Base-by-base conservation (phyloP, 2,888 invertebrate genomes). In the Metopia argyrocephala region DNA sequence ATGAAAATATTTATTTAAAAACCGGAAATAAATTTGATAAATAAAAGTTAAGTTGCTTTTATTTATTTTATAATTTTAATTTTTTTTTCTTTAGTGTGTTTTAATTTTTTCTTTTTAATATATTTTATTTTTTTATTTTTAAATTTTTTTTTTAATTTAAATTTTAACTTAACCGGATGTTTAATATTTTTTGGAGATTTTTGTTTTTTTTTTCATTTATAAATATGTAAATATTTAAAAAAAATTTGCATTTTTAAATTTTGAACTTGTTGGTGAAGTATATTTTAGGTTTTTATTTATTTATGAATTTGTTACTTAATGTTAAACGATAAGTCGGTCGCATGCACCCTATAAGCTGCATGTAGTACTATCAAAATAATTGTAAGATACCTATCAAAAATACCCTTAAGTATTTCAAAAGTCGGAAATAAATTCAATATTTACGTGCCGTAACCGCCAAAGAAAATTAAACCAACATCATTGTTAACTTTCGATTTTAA, bases 131-230 rank as follows among this genome's bases (percentile, higher is more conserved):
- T 74, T 46, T 56, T 25, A n/a, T 48, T 50, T 20, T 15, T 66
- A 12, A 12, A 20, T 61, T 68, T 62, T 62, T 62, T n/a, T 21
- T 31, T 4, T 27, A 54, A 54, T 46, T 62, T 59, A 3, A 59
- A 54, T 46, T 62, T 59, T 9, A 59, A 62, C 62, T 59, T 38
- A 62, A 62, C 56, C 78, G 78, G 78, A 82, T 78, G 65, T 69
- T 59, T 23, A 20, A 45, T 2, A 21, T 25, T n/a, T n/a, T n/a
- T n/a, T n/a, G n/a, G n/a, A n/a, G n/a, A n/a, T n/a, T n/a, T n/a
- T n/a, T n/a, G n/a, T n/a, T 38, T 38, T 21, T 59, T 59, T 21
- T 28, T 18, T 57, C 7, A 15, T 5, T 2, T 5, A 12, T 38
- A 12, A 12, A 12, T 38, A 12, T 27, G 38, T 38, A 12, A 38